Percentiles rank a stretch among this genome's conserved stretches.
Evolutionary conservation across 2,797 vertebrate genomes (phyloP).

Genomic region (Gymnothorax reevesii): DNA sequence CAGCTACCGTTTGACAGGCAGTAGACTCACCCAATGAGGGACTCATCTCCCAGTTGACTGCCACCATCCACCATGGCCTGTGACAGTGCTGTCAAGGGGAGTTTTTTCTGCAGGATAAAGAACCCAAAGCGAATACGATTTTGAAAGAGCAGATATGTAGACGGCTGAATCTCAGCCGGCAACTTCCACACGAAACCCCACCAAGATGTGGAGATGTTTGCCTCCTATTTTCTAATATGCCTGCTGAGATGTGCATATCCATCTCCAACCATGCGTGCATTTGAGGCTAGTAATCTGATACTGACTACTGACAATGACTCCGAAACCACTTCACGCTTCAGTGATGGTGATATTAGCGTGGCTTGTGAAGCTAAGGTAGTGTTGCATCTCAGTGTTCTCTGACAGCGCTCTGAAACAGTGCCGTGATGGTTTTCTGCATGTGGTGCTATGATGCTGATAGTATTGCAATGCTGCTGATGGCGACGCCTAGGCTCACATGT

Average conservation of each 20-base stretch:
- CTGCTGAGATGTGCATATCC: background rate
- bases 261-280: background rate
- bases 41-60: slow-evolving; percentile 84
- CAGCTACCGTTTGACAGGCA: background rate
- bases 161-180: background rate
- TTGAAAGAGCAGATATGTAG: background rate
- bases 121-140: slow-evolving; percentile 38
- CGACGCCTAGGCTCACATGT: slow-evolving; percentile 77
- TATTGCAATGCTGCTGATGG: background rate
- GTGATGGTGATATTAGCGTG: background rate
- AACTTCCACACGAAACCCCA: too few species aligned
- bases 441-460: background rate
- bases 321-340: background rate
- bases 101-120: slow-evolving; percentile 80
- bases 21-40: slow-evolving; percentile 82
- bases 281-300: background rate
- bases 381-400: background rate
- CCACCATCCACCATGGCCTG: slow-evolving; percentile 90
- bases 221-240: too few species aligned
- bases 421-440: background rate
- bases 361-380: background rate
- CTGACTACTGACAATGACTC: background rate
- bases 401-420: background rate
- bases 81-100: slow-evolving; percentile 85
- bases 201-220: too few species aligned